Percentiles rank a stretch among this genome's conserved stretches.
Conservation (phyloP, 2,888 invertebrate genomes). For the Tanaodytes sp. region DNA sequence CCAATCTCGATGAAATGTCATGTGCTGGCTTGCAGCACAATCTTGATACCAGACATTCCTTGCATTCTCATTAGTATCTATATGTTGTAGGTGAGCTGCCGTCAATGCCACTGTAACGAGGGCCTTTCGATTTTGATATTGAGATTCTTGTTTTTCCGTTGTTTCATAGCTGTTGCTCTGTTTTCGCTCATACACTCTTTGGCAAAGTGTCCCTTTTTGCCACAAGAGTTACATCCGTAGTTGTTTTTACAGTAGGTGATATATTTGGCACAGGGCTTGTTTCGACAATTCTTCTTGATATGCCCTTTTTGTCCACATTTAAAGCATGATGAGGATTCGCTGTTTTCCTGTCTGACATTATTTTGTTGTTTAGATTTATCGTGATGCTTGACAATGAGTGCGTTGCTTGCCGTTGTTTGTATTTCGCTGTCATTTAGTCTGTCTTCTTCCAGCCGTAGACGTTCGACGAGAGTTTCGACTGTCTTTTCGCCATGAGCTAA, state of each 20-base stretch:
- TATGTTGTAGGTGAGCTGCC: not conserved
- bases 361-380: not conserved
- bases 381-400: not conserved
- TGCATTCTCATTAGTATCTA: not conserved
- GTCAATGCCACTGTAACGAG: not conserved
- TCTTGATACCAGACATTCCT: not conserved
- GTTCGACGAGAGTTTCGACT: not conserved
- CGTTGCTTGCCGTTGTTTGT: not conserved
- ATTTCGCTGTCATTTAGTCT: not conserved
- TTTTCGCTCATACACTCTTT: not conserved
- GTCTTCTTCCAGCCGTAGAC: not conserved
- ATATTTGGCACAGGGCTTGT: not conserved
- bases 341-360: not conserved
- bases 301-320: constrained; percentile 1
- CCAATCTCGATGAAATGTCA: not conserved
- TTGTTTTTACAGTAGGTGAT: not conserved
- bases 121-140: not conserved
- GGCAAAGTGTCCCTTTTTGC: not conserved
- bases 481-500: not conserved
- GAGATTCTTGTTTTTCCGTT: not conserved
- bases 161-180: not conserved
- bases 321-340: not conserved
- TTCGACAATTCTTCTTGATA: not conserved
- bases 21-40: not conserved
- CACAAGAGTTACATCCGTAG: not conserved